Evolutionary conservation across 2,113 vertebrate genomes (phyloP).

Genomic region (Microcebus jonahi): DNA sequence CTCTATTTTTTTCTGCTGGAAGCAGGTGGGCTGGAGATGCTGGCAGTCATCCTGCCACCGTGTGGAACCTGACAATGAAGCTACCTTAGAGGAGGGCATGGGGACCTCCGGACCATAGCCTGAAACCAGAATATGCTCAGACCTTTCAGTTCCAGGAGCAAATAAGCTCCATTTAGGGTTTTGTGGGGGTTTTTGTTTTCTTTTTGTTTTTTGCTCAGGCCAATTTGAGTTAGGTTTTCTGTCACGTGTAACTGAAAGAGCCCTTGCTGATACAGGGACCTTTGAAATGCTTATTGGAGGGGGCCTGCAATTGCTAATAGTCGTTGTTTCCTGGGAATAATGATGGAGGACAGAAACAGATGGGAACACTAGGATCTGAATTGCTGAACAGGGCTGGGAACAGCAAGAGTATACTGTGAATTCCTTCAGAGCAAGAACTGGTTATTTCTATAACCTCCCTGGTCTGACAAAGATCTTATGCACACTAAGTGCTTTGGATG

Average conservation of each 20-base stretch:
- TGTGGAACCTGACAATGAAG: background rate
- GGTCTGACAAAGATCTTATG: background rate
- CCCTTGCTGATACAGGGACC: background rate
- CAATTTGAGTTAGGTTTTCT: conserved; percentile 24
- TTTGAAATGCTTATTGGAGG: background rate
- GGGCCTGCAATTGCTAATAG: background rate
- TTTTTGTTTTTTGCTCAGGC: background rate
- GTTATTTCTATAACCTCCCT: background rate
- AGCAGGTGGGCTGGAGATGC: background rate
- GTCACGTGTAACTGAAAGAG: background rate
- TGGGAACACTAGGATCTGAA: background rate
- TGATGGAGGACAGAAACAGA: background rate
- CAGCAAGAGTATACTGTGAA: background rate
- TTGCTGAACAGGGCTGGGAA: background rate
- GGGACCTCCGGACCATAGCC: background rate
- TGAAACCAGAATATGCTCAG: background rate
- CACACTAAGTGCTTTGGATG: background rate
- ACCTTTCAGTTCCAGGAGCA: background rate
- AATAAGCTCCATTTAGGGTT: background rate
- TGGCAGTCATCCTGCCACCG: background rate
- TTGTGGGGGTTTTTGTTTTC: background rate
- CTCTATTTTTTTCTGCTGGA: background rate
- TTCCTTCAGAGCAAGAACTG: background rate
- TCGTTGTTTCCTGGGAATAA: background rate
- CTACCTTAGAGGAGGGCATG: background rate